Conservation (phyloP, 2,888 invertebrate genomes). For the Clunio marinus region DNA sequence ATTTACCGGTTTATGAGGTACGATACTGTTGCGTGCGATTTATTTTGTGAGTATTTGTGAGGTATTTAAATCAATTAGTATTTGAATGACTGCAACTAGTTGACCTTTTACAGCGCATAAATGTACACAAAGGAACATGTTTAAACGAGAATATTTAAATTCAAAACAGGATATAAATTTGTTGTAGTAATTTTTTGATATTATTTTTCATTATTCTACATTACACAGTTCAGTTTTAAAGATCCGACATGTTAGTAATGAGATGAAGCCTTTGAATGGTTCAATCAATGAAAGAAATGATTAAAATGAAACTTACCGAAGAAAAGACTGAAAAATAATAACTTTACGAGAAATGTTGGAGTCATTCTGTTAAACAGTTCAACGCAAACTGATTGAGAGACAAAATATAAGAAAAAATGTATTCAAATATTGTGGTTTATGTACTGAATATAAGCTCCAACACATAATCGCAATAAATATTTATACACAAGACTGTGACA, state of each 20-base stretch:
- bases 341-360: slow-evolving; percentile 12
- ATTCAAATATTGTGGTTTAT: background rate
- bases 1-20: background rate
- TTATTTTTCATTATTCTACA: background rate
- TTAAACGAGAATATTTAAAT: background rate
- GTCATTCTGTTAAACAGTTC: slow-evolving; percentile 11
- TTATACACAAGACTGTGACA: background rate
- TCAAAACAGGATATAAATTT: background rate
- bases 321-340: slow-evolving; percentile 11
- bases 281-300: background rate
- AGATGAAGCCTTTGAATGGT: too few relatives aligned
- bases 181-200: background rate
- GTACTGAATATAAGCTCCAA: background rate
- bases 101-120: slow-evolving; percentile 20
- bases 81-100: slow-evolving; percentile 5
- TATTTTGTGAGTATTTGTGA: background rate
- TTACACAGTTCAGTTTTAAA: background rate
- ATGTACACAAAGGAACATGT: background rate
- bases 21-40: background rate
- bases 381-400: slow-evolving; percentile 25
- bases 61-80: background rate
- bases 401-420: background rate
- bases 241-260: too few relatives aligned
- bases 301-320: slow-evolving; percentile 17
- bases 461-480: background rate